These are phyloP conservation scores for Acipenser oxyrinchus DNA, from an alignment of 2,797 vertebrate species.

Conservation along the genomic window DNA sequence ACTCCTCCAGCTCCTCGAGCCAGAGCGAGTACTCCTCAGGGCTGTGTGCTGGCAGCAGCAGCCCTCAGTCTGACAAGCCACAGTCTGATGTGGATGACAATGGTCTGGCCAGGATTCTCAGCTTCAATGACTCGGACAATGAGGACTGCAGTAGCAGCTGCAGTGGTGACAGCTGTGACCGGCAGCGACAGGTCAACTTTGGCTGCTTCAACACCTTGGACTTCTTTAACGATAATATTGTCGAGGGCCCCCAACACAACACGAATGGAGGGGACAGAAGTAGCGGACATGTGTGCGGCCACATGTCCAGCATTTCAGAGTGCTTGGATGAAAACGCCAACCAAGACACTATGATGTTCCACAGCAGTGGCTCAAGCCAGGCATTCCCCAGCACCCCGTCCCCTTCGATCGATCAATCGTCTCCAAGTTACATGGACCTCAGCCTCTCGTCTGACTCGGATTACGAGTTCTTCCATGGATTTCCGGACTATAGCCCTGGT, in stretches of 20 bases:
- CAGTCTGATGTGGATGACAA: constrained; percentile 70
- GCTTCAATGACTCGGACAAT: constrained; percentile 70
- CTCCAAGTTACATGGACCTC: constrained; percentile 81
- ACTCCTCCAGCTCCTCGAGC: constrained; percentile 72
- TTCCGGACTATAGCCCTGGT: constrained; percentile 83
- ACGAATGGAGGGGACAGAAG: constrained; percentile 5
- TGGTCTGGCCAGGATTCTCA: constrained; percentile 74
- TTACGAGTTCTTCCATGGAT: constrained; percentile 85
- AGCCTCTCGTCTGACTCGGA: constrained; percentile 88
- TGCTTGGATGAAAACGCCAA: constrained; percentile 91
- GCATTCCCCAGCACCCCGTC: constrained; percentile 54
- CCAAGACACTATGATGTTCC: constrained; percentile 70
- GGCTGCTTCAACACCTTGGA: constrained; percentile 70
- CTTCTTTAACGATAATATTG: constrained; percentile 63
- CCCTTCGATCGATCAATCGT: constrained; percentile 55
- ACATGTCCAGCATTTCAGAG: constrained; percentile 59
- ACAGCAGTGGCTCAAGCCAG: constrained; percentile 38
- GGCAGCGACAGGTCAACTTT: constrained; percentile 48
- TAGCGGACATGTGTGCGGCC: constrained; percentile 43
- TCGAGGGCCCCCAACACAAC: constrained; percentile 42
- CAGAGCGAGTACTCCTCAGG: constrained; percentile 67
- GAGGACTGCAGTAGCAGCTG: constrained; percentile 55
- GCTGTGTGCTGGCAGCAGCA: constrained; percentile 34
- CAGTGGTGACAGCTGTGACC: constrained; percentile 18
- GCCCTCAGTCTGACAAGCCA: constrained; percentile 43